Conservation (phyloP, 2,888 invertebrate genomes). For the Tetranychus truncatus region DNA sequence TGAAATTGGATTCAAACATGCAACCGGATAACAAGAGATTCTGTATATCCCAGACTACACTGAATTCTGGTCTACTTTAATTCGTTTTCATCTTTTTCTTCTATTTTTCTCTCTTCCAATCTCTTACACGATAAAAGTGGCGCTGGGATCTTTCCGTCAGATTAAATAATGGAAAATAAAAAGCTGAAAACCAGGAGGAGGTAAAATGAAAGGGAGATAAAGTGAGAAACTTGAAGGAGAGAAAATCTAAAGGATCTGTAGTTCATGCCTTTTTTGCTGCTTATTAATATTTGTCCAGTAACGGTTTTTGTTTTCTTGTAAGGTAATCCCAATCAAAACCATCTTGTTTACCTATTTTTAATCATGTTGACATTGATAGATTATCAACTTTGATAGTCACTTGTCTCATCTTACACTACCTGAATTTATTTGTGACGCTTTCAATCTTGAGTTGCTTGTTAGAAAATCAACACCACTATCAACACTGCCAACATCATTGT, state of each 20-base stretch:
- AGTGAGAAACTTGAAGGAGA: not conserved
- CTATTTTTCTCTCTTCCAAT: not conserved
- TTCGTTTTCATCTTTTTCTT: not conserved
- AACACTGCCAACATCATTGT: too few relatives aligned
- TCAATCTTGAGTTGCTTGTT: too few relatives aligned
- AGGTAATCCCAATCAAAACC: not conserved
- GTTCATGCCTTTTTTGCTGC: not conserved
- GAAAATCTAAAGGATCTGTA: not conserved
- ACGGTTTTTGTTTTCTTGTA: not conserved
- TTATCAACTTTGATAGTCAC: not conserved
- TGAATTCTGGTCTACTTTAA: not conserved
- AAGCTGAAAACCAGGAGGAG: not conserved
- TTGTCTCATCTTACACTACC: not conserved
- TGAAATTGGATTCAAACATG: not conserved
- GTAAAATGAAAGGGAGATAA: not conserved
- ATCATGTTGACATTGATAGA: not conserved
- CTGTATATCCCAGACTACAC: not conserved
- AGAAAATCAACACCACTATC: too few relatives aligned
- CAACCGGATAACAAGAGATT: not conserved
- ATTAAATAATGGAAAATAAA: not conserved
- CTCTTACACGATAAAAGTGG: not conserved
- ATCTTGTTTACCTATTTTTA: not conserved
- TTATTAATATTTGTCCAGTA: not conserved
- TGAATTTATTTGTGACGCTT: not conserved
- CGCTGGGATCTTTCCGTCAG: not conserved